Percentiles rank a stretch among this genome's conserved stretches.
Evolutionary conservation across 35 echinoderm and acorn worm genomes (phyloP).

Genomic region (Apostichopus japonicus): DNA sequence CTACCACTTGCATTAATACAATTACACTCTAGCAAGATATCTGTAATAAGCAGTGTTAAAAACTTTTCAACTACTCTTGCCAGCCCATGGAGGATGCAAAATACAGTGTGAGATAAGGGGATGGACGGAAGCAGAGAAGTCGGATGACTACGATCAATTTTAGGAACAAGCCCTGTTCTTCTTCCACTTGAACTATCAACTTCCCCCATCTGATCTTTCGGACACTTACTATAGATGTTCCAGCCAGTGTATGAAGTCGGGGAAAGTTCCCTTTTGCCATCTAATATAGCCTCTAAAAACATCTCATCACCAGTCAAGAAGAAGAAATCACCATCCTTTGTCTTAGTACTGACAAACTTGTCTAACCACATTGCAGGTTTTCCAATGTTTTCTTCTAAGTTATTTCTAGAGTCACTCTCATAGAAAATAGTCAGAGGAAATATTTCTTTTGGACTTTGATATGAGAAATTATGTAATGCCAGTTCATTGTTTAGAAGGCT

Average conservation of each 20-base stretch:
- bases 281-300: slow-evolving; percentile 74
- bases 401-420: slow-evolving; percentile 80
- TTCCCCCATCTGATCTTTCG: slow-evolving; percentile 47
- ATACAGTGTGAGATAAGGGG: slow-evolving; percentile 38
- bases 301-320: slow-evolving; percentile 82
- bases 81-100: slow-evolving; percentile 56
- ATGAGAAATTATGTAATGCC: slow-evolving; percentile 14
- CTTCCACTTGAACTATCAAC: not conserved
- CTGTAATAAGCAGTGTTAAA: slow-evolving; percentile 47
- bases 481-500: slow-evolving; percentile 57
- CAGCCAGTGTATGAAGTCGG: slow-evolving; percentile 64
- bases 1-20: not conserved
- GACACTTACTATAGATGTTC: slow-evolving; percentile 69
- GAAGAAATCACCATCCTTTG: slow-evolving; percentile 35
- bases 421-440: slow-evolving; percentile 78
- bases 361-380: not conserved
- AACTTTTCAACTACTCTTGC: slow-evolving; percentile 71
- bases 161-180: slow-evolving; percentile 18
- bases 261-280: slow-evolving; percentile 49
- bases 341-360: not conserved
- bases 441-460: slow-evolving; percentile 56
- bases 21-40: slow-evolving; percentile 34
- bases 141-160: slow-evolving; percentile 53
- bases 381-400: slow-evolving; percentile 68
- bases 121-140: slow-evolving; percentile 36